phyloP scores from a whole-genome alignment of 2,888 invertebrate genomes.

The Leucania comma region DNA sequence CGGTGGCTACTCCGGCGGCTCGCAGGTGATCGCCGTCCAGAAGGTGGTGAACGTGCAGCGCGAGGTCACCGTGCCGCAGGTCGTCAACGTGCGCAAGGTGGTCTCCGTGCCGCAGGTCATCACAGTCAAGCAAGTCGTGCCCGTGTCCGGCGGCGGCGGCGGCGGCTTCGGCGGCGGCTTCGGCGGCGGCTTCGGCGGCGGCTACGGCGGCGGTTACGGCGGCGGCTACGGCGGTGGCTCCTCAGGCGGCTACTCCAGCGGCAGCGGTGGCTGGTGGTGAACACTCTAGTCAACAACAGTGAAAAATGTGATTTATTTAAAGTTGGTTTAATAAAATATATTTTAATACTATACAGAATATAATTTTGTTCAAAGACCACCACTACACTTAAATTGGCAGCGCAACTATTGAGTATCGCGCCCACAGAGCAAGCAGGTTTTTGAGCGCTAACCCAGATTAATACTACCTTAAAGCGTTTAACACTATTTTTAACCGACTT shows the following conservation, averaged over 20 bases:
- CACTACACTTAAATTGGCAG: neutral
- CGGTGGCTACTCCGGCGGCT: conserved; percentile 45
- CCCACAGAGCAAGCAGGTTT: neutral
- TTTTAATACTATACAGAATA: conserved; percentile 2
- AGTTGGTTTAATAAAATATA: conserved; percentile 13
- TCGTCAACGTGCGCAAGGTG: conserved; percentile 73
- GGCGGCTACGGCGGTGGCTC: conserved; percentile 26
- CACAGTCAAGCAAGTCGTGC: conserved; percentile 73
- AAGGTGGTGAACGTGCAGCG: conserved; percentile 74
- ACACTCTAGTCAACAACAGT: conserved; percentile 36
- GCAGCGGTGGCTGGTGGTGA: conserved; percentile 63
- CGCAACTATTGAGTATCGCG: neutral
- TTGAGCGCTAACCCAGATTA: neutral
- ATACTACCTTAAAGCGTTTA: neutral
- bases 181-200: conserved; percentile 42
- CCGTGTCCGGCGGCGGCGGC: conserved; percentile 58
- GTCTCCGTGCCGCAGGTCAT: conserved; percentile 79
- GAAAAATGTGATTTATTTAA: conserved; percentile 38
- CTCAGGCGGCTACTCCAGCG: conserved; percentile 32
- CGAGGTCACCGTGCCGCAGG: conserved; percentile 72
- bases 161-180: conserved; percentile 41
- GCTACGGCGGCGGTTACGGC: conserved; percentile 36
- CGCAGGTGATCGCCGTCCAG: conserved; percentile 70
- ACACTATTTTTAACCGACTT: too few relatives aligned
- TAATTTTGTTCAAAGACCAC: neutral